Evolutionary conservation across 1,140 invertebrate genomes (phyloP).

Genomic region (Euwallacea similis): DNA sequence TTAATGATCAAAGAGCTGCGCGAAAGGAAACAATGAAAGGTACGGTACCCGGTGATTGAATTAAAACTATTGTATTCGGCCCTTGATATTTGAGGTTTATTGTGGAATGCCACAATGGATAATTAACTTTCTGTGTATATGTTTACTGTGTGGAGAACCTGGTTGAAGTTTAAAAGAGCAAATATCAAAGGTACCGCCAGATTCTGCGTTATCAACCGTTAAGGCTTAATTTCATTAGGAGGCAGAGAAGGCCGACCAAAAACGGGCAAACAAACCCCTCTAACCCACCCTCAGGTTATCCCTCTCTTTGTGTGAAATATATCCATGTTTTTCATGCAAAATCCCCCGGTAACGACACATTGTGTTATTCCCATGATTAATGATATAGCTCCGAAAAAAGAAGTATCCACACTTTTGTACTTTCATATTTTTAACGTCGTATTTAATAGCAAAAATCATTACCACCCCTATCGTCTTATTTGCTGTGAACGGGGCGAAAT

Average conservation of each 20-base stretch:
- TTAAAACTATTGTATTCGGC: no score
- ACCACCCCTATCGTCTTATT: conserved; percentile 22
- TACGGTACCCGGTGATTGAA: no score
- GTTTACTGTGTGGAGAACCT: no score
- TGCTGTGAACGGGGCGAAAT: conserved; percentile 15
- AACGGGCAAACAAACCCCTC: neutral
- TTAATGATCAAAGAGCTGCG: no score
- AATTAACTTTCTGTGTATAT: no score
- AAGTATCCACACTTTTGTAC: conserved; percentile 22
- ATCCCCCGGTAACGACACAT: conserved; percentile 22
- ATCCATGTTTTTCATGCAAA: conserved; percentile 26
- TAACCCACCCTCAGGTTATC: neutral
- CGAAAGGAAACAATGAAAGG: no score
- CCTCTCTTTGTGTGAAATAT: conserved; percentile 11
- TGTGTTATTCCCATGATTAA: conserved; percentile 26
- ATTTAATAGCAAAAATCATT: conserved; percentile 27
- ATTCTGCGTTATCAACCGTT: no score
- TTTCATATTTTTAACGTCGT: conserved; percentile 15
- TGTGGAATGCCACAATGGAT: no score
- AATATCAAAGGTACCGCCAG: no score
- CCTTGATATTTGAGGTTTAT: no score
- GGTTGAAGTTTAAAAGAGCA: no score
- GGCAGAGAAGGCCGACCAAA: neutral
- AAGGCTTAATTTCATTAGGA: no score
- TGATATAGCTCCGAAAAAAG: conserved; percentile 23